Evolutionary conservation across 2,888 invertebrate species (phyloP).

Genomic region (Pocota personata): DNA sequence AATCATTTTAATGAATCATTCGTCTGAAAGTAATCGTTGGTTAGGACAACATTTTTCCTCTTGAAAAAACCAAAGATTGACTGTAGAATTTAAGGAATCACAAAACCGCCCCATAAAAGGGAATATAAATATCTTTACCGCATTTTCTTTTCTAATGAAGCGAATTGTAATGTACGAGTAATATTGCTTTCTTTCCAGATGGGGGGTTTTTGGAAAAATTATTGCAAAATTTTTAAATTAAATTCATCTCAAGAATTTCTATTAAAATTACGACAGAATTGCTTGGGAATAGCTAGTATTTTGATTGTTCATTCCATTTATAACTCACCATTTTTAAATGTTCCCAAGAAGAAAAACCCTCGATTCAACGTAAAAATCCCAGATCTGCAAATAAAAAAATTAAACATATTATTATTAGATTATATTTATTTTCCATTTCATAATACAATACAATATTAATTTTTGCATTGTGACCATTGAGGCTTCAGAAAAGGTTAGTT

Average conservation of each 20-base stretch:
- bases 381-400: conserved; percentile 42
- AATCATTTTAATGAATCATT: conserved; percentile 46
- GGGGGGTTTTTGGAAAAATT: not conserved
- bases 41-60: not conserved
- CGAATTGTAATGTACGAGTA: conserved; percentile 23
- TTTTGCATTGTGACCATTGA: too few relatives aligned
- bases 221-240: not conserved
- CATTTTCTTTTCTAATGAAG: conserved; percentile 2
- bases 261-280: too few relatives aligned
- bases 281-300: too few relatives aligned
- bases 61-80: not conserved
- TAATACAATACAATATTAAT: too few relatives aligned
- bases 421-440: too few relatives aligned
- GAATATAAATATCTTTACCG: not conserved
- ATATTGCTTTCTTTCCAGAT: not conserved
- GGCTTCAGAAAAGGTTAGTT: too few relatives aligned
- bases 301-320: too few relatives aligned
- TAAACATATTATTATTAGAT: conserved; percentile 8
- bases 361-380: conserved; percentile 15
- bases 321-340: conserved; percentile 50
- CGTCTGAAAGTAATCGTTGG: conserved; percentile 18
- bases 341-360: conserved; percentile 35
- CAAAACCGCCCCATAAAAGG: conserved; percentile 2
- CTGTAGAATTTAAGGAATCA: not conserved
- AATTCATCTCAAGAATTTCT: too few relatives aligned